Percentiles rank a stretch among this genome's conserved stretches.
phyloP scores from a whole-genome alignment of 1,140 invertebrate species.

The Sarcophaga peregrina region DNA sequence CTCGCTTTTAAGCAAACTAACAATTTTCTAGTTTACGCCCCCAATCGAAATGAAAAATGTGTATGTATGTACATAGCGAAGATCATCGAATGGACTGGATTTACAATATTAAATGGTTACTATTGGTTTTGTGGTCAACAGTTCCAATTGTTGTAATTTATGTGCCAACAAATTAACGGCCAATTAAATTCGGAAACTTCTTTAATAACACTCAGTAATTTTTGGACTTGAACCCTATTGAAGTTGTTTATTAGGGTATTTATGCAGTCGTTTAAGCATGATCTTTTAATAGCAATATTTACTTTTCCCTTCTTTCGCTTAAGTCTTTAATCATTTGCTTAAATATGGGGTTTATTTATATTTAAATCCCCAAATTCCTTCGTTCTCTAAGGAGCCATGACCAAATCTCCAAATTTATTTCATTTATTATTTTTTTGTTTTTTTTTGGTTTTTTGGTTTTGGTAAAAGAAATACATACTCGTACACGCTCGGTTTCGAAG shows the following conservation, averaged over 20 bases:
- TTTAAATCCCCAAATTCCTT: not conserved
- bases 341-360: constrained; percentile 9
- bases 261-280: not conserved
- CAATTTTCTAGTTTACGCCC: constrained; percentile 49
- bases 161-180: not conserved
- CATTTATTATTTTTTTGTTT: too few relatives aligned
- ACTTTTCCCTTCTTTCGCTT: constrained; percentile 18
- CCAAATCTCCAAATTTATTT: not conserved
- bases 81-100: not conserved
- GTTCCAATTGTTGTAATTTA: too few relatives aligned
- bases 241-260: not conserved
- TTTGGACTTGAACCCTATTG: not conserved
- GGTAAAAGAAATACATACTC: not conserved
- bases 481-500: not conserved
- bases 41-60: constrained; percentile 38
- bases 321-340: constrained; percentile 37
- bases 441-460: not conserved
- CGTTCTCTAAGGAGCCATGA: not conserved
- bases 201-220: not conserved
- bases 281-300: too few relatives aligned
- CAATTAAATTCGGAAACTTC: not conserved
- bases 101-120: not conserved
- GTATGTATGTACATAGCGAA: not conserved
- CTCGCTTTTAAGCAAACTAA: constrained; percentile 47
- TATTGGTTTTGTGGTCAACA: too few relatives aligned